These are phyloP conservation scores for Aleiodes alternator DNA, from an alignment of 2,888 invertebrate genomes.

Conservation along the genomic window DNA sequence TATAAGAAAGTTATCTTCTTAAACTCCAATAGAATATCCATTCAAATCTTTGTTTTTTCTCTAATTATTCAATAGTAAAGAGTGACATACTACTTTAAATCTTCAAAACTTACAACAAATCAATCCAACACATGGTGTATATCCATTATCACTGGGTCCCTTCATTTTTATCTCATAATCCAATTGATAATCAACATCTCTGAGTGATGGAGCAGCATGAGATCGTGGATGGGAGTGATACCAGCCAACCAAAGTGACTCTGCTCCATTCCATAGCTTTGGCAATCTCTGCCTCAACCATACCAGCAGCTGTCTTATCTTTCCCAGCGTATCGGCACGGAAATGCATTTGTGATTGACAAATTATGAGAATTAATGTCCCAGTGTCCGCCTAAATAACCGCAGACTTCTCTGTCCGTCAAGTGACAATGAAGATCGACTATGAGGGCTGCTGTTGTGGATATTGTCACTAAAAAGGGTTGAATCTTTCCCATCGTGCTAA, in stretches of 20 bases:
- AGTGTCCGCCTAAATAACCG: conserved; percentile 96
- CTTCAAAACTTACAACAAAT: conserved; percentile 86
- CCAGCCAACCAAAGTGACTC: conserved; percentile 92
- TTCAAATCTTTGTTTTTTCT: too few species aligned
- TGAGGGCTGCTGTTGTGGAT: conserved; percentile 89
- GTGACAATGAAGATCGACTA: conserved; percentile 96
- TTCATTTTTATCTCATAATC: conserved; percentile 97
- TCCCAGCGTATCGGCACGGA: conserved; percentile 89
- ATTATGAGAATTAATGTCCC: conserved; percentile 97
- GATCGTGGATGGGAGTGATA: conserved; percentile 96
- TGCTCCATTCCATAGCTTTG: conserved; percentile 87
- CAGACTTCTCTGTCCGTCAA: conserved; percentile 95
- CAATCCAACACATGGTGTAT: conserved; percentile 93
- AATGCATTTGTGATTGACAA: conserved; percentile 91
- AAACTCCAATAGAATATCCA: too few species aligned
- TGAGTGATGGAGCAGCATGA: conserved; percentile 89
- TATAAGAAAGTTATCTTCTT: too few species aligned
- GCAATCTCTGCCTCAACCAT: conserved; percentile 89
- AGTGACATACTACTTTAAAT: too few species aligned
- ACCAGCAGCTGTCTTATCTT: conserved; percentile 85
- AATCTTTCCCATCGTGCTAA: conserved; percentile 90
- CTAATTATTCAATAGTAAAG: too few species aligned
- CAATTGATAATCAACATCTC: conserved; percentile 94
- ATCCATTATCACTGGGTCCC: conserved; percentile 92
- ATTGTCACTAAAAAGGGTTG: conserved; percentile 94